phyloP scores from a whole-genome alignment of 2,888 invertebrate genomes.

The Leptopilina drosophilae region DNA sequence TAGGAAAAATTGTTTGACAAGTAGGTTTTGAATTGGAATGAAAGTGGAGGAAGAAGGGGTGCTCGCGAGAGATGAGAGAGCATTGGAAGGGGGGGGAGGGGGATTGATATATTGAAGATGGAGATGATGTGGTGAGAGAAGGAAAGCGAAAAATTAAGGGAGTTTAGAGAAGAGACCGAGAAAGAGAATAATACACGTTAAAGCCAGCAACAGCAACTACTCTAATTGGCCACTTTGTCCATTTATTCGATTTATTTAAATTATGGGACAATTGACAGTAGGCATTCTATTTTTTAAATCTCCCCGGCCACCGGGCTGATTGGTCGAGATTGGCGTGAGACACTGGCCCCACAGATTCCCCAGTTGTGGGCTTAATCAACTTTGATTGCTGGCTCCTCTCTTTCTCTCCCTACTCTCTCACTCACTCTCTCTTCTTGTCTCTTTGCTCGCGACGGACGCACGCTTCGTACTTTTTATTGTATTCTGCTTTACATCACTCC shows the following conservation, averaged over 20 bases:
- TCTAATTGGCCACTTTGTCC: slow-evolving; percentile 78
- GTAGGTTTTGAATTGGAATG: slow-evolving; percentile 11
- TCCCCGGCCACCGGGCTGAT: slow-evolving; percentile 75
- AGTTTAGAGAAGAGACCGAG: slow-evolving; percentile 62
- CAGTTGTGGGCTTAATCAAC: slow-evolving; percentile 77
- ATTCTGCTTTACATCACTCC: slow-evolving; percentile 61
- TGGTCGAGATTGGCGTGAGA: slow-evolving; percentile 77
- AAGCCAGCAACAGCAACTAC: slow-evolving; percentile 74
- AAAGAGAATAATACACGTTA: slow-evolving; percentile 70
- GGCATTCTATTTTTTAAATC: slow-evolving; percentile 78
- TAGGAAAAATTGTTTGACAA: neutral
- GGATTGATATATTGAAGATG: neutral
- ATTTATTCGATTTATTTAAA: slow-evolving; percentile 78
- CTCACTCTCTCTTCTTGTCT: slow-evolving; percentile 48
- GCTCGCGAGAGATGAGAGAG: slow-evolving; percentile 28
- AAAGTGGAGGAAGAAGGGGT: slow-evolving; percentile 31
- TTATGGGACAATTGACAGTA: slow-evolving; percentile 78
- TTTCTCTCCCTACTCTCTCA: slow-evolving; percentile 51
- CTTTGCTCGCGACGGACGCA: slow-evolving; percentile 41
- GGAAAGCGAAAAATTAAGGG: slow-evolving; percentile 56
- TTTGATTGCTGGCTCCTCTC: slow-evolving; percentile 74
- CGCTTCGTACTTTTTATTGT: slow-evolving; percentile 63
- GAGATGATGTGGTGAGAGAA: slow-evolving; percentile 22
- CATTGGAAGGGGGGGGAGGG: neutral
- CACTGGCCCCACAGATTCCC: slow-evolving; percentile 77